phyloP scores from a whole-genome alignment of 2,888 invertebrate species.

The Aelia acuminata region DNA sequence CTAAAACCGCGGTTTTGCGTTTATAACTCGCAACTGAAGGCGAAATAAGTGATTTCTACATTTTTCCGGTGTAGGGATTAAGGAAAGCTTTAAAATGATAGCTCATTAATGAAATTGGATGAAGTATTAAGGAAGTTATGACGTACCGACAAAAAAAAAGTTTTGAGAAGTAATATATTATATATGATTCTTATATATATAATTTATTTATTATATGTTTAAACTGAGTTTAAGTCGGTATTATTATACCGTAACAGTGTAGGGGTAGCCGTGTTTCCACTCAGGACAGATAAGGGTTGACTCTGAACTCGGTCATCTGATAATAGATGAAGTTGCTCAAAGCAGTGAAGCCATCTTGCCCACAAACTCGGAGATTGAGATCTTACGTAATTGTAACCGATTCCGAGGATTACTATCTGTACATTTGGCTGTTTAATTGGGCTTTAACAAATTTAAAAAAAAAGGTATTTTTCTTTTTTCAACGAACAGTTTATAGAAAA shows the following conservation, averaged over 20 bases:
- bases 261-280: background rate
- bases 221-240: background rate
- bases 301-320: background rate
- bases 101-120: no score
- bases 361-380: slow-evolving; percentile 3
- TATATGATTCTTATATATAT: no score
- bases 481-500: no score
- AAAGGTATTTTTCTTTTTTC: no score
- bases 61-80: no score
- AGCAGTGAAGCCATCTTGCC: slow-evolving; percentile 18
- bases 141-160: no score
- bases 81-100: no score
- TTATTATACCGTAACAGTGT: background rate
- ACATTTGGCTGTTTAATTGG: background rate
- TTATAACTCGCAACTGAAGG: no score
- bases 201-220: background rate
- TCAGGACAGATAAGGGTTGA: background rate
- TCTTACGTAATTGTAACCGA: background rate
- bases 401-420: background rate
- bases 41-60: no score
- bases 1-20: no score
- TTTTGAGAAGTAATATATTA: no score
- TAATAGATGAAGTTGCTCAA: background rate
- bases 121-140: no score
- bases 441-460: background rate